Evolutionary conservation across 2,888 invertebrate genomes (phyloP), one percentile per base, ranked within the genome.

Genomic region (Pandemis heparana): DNA sequence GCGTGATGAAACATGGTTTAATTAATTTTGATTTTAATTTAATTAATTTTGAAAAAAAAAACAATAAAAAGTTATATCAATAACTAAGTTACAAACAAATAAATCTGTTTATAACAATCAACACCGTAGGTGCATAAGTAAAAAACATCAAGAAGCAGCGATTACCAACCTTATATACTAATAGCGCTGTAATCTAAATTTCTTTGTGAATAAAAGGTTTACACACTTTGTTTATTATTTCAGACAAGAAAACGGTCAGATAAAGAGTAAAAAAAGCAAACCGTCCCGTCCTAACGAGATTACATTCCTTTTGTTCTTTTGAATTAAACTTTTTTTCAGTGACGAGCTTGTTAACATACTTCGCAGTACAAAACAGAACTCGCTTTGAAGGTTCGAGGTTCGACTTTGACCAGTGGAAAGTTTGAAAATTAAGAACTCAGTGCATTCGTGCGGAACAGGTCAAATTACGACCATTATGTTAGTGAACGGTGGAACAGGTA

Each of bases 281-380:
- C 16, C 51, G 4, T 12, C 41, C 48, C 48, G 53, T n/a, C 53
- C 53, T 53, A 53, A 53, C 18, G 53, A 53, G 51, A 51, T 51
- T 51, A 51, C 8, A 18, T 62, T 53, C 51, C 23, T 51, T 62
- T 69, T 32, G 70, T 32, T 53, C 41, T 53, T 23, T 53, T 41
- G n/a, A 41, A 70, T 41, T 62, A 53, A 62, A 62, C 62, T 70
- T 62, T 41, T 62, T 62, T 18, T 39, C 16, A 18, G 62, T 59
- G 65, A 39, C 23, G 51, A 51, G 62, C 51, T 70, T 62, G 18
- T 53, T 53, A 53, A 53, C 53, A 53, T 53, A 53, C 53, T 53
- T 53, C 18, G 18, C 16, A 18, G 8, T 53, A 18, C 9, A 53
- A 18, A 9, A 18, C 53, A 53, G 9, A 18, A 9, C 53, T 14